Evolutionary conservation across 2,797 vertebrate genomes (phyloP).

Genomic region (Anableps anableps): DNA sequence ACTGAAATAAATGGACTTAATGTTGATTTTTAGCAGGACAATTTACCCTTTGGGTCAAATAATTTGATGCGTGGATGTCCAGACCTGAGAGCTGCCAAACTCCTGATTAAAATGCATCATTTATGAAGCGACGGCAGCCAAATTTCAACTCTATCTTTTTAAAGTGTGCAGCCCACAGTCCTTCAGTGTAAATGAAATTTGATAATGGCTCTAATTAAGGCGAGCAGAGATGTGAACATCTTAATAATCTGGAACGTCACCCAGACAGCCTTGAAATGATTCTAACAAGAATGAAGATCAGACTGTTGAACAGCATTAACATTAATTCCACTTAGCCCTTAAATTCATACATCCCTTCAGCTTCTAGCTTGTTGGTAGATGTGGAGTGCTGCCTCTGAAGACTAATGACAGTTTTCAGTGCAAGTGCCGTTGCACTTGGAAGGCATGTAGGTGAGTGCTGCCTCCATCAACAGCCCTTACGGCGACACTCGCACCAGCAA

Average conservation of each 20-base stretch:
- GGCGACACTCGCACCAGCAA: conserved; percentile 22
- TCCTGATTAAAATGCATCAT: conserved; percentile 49
- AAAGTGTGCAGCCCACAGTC: conserved; percentile 12
- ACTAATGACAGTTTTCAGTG: conserved; percentile 19
- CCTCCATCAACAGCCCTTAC: conserved; percentile 13
- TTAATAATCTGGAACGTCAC: conserved; percentile 41
- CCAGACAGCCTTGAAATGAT: conserved; percentile 34
- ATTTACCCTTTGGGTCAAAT: conserved; percentile 34
- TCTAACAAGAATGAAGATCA: conserved; percentile 38
- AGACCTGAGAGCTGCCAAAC: conserved; percentile 41
- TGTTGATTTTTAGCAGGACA: conserved; percentile 2
- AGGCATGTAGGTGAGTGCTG: conserved; percentile 1
- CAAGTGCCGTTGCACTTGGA: neutral
- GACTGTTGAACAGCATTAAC: conserved; percentile 37
- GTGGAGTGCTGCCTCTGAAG: conserved; percentile 10
- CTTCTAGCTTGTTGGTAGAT: conserved; percentile 1
- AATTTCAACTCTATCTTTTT: conserved; percentile 13
- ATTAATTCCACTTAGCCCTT: conserved; percentile 60
- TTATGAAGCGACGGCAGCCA: neutral
- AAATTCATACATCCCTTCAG: conserved; percentile 32
- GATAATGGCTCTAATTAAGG: conserved; percentile 36
- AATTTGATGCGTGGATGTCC: conserved; percentile 10
- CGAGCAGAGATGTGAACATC: conserved; percentile 46
- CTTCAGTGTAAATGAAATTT: conserved; percentile 35
- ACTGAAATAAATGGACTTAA: conserved; percentile 10